phyloP scores from a whole-genome alignment of 2,113 vertebrate species.

The Orientallactaga bullata region DNA sequence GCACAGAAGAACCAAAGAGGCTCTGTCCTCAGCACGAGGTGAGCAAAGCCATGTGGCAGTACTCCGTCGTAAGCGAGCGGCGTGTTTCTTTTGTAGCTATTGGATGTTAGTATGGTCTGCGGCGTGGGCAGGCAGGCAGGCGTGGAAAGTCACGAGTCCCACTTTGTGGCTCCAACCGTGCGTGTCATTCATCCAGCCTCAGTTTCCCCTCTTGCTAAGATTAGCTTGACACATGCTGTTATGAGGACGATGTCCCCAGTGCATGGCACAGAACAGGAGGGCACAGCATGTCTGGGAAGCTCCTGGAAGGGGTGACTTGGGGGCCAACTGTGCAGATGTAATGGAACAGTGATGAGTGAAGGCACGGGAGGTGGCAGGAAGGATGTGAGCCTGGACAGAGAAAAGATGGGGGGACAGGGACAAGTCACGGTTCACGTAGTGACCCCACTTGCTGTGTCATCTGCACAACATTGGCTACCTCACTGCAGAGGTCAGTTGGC shows the following conservation, averaged over 20 bases:
- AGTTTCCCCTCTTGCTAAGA: not conserved
- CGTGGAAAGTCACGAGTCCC: accelerated
- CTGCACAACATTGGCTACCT: not conserved
- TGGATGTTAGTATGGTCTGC: not conserved
- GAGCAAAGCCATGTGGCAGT: not conserved
- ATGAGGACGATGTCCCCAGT: not conserved
- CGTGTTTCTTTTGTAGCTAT: not conserved
- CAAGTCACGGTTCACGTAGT: not conserved
- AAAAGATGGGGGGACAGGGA: not conserved
- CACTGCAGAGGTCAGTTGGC: not conserved
- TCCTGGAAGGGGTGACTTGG: not conserved
- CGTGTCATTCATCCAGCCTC: not conserved
- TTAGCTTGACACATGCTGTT: not conserved
- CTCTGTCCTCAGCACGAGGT: not conserved
- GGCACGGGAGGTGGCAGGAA: not conserved
- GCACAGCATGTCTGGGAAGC: not conserved
- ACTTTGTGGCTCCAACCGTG: no score
- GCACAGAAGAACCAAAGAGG: not conserved
- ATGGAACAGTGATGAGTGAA: not conserved
- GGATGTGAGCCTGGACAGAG: not conserved
- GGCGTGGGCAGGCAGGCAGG: accelerated
- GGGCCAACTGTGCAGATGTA: not conserved
- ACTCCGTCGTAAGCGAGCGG: not conserved
- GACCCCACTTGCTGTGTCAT: not conserved
- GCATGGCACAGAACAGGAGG: not conserved